Evolutionary conservation across 2,113 vertebrate genomes (phyloP).

Genomic region (Heterotis niloticus): DNA sequence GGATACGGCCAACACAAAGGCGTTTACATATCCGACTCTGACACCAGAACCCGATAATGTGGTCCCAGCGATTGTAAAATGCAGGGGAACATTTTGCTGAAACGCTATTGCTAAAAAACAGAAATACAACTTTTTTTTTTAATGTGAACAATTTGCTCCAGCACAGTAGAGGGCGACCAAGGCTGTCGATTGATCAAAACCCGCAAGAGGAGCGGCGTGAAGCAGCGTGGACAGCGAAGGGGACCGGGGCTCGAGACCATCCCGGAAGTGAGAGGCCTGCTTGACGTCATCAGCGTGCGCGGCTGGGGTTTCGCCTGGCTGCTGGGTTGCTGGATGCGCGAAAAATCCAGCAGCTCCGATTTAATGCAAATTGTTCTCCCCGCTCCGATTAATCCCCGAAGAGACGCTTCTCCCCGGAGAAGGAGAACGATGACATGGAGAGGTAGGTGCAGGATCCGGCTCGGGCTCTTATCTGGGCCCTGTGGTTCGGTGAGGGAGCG

Average conservation of each 20-base stretch:
- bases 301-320: constrained; percentile 45
- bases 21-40: too few species aligned
- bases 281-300: constrained; percentile 65
- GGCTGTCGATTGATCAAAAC: background rate
- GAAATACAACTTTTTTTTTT: background rate
- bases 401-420: constrained; percentile 14
- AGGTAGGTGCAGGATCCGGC: constrained; percentile 50
- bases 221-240: background rate
- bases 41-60: too few species aligned
- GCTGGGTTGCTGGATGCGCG: constrained; percentile 69
- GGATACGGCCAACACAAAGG: too few species aligned
- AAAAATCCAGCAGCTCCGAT: constrained; percentile 59
- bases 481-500: too few species aligned
- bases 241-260: background rate
- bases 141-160: background rate
- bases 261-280: constrained; percentile 50
- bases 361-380: constrained; percentile 43
- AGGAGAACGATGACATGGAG: constrained; percentile 63
- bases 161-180: background rate
- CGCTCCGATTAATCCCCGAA: constrained; percentile 41
- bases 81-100: too few species aligned
- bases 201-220: background rate
- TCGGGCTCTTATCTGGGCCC: too few species aligned
- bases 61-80: too few species aligned
- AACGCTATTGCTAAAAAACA: too few species aligned